Percentiles rank a stretch among this genome's conserved stretches.
Evolutionary conservation across 2,888 invertebrate genomes (phyloP).

Genomic region (Andricus quercusramuli): DNA sequence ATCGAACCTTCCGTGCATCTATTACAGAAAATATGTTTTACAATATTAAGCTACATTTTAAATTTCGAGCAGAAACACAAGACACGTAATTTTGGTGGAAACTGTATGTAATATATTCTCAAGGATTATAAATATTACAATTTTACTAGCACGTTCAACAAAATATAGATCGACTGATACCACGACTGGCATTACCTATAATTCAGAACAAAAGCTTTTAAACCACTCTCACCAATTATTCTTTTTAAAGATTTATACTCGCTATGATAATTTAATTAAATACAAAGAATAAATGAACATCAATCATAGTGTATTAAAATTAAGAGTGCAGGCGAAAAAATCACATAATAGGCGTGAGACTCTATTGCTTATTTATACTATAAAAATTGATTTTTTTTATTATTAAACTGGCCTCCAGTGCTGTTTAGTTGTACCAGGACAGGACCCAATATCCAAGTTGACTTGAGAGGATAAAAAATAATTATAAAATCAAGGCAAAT

Average conservation of each 20-base stretch:
- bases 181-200: not conserved
- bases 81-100: constrained; percentile 22
- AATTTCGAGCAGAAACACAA: constrained; percentile 10
- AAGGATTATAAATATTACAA: constrained; percentile 25
- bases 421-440: not conserved
- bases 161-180: constrained; percentile 12
- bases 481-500: not conserved
- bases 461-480: not conserved
- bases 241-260: not conserved
- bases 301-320: not conserved
- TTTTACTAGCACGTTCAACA: not conserved
- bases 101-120: constrained; percentile 28
- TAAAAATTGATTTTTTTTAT: not conserved
- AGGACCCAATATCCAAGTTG: not conserved
- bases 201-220: not conserved
- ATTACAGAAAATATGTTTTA: constrained; percentile 4
- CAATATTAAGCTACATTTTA: not conserved
- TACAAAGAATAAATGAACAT: not conserved
- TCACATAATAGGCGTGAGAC: not conserved
- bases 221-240: not conserved
- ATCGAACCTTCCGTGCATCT: too few relatives aligned
- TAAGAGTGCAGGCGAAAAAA: not conserved
- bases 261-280: not conserved
- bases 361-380: not conserved
- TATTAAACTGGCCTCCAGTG: not conserved